Percentiles rank a stretch among this genome's conserved stretches.
These are phyloP conservation scores for Pagrus major DNA, from an alignment of 2,113 vertebrate species.

Conservation along the genomic window DNA sequence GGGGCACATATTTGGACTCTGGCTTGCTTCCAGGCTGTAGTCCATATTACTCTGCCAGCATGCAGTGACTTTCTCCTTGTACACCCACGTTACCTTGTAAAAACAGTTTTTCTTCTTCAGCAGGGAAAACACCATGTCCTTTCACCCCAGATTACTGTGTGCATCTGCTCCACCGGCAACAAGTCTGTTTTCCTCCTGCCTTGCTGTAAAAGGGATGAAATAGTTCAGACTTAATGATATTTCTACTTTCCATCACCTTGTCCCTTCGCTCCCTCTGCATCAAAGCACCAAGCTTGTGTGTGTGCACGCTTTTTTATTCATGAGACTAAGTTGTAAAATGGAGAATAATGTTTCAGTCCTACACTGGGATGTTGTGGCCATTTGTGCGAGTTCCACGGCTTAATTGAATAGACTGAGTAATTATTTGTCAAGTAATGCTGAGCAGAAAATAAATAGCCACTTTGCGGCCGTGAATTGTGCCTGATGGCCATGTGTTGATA, in stretches of 20 bases:
- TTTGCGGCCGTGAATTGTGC: slow-evolving; percentile 77
- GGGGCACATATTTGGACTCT: slow-evolving; percentile 59
- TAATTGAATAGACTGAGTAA: slow-evolving; percentile 82
- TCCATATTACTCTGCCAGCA: slow-evolving; percentile 69
- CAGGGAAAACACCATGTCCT: slow-evolving; percentile 71
- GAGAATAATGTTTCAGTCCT: slow-evolving; percentile 62
- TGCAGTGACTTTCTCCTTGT: slow-evolving; percentile 67
- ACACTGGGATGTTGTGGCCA: slow-evolving; percentile 58
- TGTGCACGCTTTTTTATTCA: slow-evolving; percentile 53
- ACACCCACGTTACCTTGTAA: slow-evolving; percentile 81
- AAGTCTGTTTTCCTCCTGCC: slow-evolving; percentile 65
- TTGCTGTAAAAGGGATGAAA: slow-evolving; percentile 57
- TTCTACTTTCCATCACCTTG: slow-evolving; percentile 73
- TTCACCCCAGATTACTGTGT: slow-evolving; percentile 75
- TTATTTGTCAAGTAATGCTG: slow-evolving; percentile 82
- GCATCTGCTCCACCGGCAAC: slow-evolving; percentile 75
- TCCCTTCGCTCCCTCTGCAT: slow-evolving; percentile 58
- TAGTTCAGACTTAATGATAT: slow-evolving; percentile 68
- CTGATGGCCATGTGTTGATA: slow-evolving; percentile 83
- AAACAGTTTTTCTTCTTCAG: slow-evolving; percentile 73
- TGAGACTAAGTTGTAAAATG: slow-evolving; percentile 66
- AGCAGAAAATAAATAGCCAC: slow-evolving; percentile 82
- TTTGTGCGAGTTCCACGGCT: slow-evolving; percentile 67
- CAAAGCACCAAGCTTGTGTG: slow-evolving; percentile 41
- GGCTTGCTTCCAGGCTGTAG: slow-evolving; percentile 68